A percentile compares a stretch with the other conserved stretches of the same genome.
These are phyloP conservation scores for Oreotrochilus melanogaster DNA, from an alignment of 2,113 vertebrate genomes.

Conservation along the genomic window DNA sequence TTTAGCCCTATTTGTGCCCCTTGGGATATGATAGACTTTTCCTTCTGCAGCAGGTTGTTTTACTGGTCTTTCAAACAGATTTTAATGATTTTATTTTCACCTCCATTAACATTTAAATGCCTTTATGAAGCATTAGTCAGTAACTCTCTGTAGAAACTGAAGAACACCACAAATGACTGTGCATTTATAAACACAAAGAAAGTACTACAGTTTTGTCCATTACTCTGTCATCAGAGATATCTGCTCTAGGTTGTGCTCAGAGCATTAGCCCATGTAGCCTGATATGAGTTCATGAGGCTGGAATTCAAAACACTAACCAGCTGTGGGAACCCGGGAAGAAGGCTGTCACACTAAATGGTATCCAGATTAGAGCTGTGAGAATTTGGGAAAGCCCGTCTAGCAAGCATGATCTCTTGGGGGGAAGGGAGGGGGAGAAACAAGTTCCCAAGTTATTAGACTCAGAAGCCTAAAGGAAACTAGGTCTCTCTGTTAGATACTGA, in stretches of 20 bases:
- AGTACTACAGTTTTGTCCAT: constrained; percentile 67
- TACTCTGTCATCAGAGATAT: constrained; percentile 84
- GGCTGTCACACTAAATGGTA: constrained; percentile 84
- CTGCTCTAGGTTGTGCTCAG: constrained; percentile 75
- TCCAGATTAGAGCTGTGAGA: constrained; percentile 86
- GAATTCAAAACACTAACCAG: constrained; percentile 96
- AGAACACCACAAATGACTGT: constrained; percentile 59
- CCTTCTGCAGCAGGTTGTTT: neutral
- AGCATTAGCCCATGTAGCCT: constrained; percentile 83
- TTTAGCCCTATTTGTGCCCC: neutral
- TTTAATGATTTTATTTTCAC: constrained; percentile 17
- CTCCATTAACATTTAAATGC: neutral
- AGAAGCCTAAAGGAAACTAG: constrained; percentile 37
- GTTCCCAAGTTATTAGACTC: constrained; percentile 42
- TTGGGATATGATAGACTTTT: neutral
- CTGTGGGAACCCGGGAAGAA: constrained; percentile 88
- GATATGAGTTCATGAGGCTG: constrained; percentile 92
- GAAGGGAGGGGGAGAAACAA: neutral
- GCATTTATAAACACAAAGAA: constrained; percentile 64
- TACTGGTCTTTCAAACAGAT: neutral
- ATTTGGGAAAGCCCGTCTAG: constrained; percentile 81
- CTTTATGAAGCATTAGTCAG: constrained; percentile 26
- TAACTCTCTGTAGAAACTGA: constrained; percentile 3
- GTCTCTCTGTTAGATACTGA: constrained; percentile 27
- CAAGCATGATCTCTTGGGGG: constrained; percentile 59